phyloP scores from a whole-genome alignment of 2,888 invertebrate genomes.

The Zele albiditarsus region DNA sequence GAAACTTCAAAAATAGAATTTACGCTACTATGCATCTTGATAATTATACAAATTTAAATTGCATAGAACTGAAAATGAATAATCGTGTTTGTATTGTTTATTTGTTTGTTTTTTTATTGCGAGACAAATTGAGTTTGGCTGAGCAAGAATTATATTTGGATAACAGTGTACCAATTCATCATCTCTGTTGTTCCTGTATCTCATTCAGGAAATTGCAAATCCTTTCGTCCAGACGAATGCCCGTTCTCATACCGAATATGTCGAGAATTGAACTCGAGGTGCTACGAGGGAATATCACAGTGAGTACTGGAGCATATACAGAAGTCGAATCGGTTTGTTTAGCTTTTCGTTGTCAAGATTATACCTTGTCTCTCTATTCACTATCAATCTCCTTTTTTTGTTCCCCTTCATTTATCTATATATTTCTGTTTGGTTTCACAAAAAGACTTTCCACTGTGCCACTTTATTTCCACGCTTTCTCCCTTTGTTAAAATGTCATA shows the following conservation, averaged over 20 bases:
- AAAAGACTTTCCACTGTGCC: conserved; percentile 16
- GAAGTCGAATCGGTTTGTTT: conserved; percentile 44
- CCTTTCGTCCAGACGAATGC: conserved; percentile 32
- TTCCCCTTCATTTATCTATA: background rate
- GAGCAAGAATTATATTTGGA: background rate
- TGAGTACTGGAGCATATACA: background rate
- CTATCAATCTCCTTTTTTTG: background rate
- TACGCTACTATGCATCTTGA: no score
- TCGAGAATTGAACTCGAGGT: conserved; percentile 16
- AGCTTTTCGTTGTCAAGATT: conserved; percentile 47
- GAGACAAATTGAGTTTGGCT: no score
- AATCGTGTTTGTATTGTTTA: no score
- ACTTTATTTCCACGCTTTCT: background rate
- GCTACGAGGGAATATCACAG: conserved; percentile 10
- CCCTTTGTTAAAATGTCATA: conserved; percentile 1
- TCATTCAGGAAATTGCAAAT: conserved; percentile 43
- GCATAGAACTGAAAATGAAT: no score
- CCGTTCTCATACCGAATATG: conserved; percentile 18
- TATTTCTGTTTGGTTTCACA: conserved; percentile 10
- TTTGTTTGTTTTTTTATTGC: background rate
- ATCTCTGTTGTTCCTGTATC: conserved; percentile 29
- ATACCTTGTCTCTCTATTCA: conserved; percentile 4
- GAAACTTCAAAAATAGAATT: background rate
- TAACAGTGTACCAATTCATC: conserved; percentile 26
- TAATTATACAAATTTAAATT: no score